Evolutionary conservation across 2,113 vertebrate species (phyloP).

Genomic region (Urocitellus parryii): DNA sequence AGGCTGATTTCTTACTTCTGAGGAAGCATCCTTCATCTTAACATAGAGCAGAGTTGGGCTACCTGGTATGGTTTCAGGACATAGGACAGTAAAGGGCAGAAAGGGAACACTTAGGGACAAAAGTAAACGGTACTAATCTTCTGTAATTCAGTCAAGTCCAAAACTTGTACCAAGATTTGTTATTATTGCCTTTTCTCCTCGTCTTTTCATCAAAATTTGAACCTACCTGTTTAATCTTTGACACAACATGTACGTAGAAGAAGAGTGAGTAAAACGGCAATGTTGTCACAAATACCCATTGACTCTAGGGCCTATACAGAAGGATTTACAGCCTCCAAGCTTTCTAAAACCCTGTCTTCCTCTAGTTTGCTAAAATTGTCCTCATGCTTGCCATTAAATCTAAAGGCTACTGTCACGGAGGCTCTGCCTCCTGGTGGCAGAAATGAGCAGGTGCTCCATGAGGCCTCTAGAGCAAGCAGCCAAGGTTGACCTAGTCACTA

Average conservation of each 20-base stretch:
- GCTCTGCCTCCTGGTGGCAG: not conserved
- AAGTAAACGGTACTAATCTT: not conserved
- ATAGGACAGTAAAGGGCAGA: not conserved
- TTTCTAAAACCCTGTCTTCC: not conserved
- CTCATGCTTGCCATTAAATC: not conserved
- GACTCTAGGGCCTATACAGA: not conserved
- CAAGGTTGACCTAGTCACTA: not conserved
- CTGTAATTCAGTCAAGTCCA: not conserved
- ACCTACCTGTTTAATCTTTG: slow-evolving; percentile 22
- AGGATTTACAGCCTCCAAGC: not conserved
- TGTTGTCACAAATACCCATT: not conserved
- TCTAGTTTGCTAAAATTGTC: not conserved
- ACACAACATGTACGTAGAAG: not conserved
- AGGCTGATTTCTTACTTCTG: not conserved
- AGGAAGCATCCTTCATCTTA: not conserved
- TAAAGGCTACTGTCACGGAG: not conserved
- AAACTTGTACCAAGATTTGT: slow-evolving; percentile 6
- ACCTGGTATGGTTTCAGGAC: not conserved
- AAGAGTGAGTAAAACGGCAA: not conserved
- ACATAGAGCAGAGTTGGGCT: not conserved
- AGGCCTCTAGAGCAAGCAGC: not conserved
- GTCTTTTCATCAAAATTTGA: not conserved
- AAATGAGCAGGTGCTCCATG: not conserved
- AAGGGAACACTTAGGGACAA: not conserved
- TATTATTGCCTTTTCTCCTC: not conserved